Evolutionary conservation across 2,113 vertebrate species (phyloP), one percentile per base, ranked within the genome.

Genomic region (Callipepla squamata): DNA sequence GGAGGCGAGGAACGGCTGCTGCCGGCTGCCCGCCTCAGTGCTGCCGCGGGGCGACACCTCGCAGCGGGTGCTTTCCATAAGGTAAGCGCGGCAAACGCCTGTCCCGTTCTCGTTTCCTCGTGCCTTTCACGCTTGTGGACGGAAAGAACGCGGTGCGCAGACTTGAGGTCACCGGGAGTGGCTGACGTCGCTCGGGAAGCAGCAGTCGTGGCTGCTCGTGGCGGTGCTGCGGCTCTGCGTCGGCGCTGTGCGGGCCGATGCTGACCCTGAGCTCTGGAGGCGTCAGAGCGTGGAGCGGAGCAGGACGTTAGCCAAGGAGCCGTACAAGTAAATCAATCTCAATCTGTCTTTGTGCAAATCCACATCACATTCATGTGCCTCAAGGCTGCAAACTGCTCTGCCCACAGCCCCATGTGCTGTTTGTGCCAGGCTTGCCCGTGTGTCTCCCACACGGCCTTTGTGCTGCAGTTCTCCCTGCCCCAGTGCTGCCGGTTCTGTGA

Each of bases 301-400:
- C 34, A 65, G 81, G 93, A 69, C 63, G 7, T 18, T 73, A 80
- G 30, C 19, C 34, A 78, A 87, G 38, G 53, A 81, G 55, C 32
- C 68, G 17, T 51, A 65, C 90, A 90, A 47, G 69, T 32, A 89
- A 47, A 73, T 32, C 32, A 14, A 11, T 6, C 18, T 66, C 34
- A 26, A 42, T 59, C 10, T 44, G 34, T 65, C 89, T 78, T 62
- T 50, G 19, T 80, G 65, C 61, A 94, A 87, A 89, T 81, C 42
- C 57, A n/a, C 50, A 32, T 85, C 30, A 81, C 51, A 92, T 65
- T 69, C 40, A 13, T 13, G 40, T 40, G 40, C 62, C 91, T 83
- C 61, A 53, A 89, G 82, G 32, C 84, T 88, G 75, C 84, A 87
- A 93, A 95, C 87, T 94, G 10, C 59, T 81, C 89, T 79, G 57